phyloP scores from a whole-genome alignment of 1,140 invertebrate species.

The Eufriesea mexicana region DNA sequence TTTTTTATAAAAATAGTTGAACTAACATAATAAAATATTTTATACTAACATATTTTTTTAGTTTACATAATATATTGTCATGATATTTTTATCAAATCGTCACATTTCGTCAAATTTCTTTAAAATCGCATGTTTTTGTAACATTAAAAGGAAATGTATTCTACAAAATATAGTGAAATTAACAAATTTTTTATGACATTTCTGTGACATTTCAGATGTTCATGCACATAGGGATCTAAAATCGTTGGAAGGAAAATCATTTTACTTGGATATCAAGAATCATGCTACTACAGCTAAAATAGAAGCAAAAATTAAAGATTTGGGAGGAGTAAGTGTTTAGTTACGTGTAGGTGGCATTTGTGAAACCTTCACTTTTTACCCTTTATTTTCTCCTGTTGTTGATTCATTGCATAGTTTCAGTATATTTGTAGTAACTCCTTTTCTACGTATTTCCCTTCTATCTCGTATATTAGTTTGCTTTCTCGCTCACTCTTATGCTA shows the following conservation, averaged over 20 bases:
- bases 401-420: constrained; percentile 34
- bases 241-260: constrained; percentile 84
- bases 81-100: background rate
- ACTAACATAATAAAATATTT: background rate
- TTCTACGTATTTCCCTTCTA: background rate
- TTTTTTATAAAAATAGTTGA: no score
- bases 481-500: background rate
- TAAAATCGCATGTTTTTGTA: background rate
- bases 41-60: background rate
- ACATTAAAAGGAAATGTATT: background rate
- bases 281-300: constrained; percentile 84
- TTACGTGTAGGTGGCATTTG: background rate
- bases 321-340: constrained; percentile 85
- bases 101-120: background rate
- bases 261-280: constrained; percentile 88
- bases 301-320: constrained; percentile 85
- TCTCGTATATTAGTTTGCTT: background rate
- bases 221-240: constrained; percentile 80
- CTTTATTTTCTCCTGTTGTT: constrained; percentile 32
- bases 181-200: background rate
- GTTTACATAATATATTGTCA: background rate
- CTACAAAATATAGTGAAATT: background rate
- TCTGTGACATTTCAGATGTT: constrained; percentile 69
- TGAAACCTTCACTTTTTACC: constrained; percentile 13
- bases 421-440: constrained; percentile 5